Evolutionary conservation across 1,140 invertebrate species (phyloP).

Genomic region (Pseudobourletiella spinata): DNA sequence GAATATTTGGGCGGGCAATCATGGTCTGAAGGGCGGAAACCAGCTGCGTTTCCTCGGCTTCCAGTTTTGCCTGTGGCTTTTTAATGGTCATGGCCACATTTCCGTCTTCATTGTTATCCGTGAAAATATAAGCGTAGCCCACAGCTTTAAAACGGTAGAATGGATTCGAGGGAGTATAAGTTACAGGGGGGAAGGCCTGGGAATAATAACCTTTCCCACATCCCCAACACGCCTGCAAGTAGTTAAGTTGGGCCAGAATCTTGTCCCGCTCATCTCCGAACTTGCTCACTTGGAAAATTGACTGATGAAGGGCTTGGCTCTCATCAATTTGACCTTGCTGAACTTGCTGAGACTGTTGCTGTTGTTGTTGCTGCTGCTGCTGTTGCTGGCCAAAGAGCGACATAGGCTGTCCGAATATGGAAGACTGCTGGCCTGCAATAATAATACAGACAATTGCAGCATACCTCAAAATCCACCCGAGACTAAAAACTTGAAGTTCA

Average conservation of each 20-base stretch:
- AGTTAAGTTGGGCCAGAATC: slow-evolving; percentile 85
- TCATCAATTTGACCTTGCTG: slow-evolving; percentile 55
- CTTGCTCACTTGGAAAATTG: slow-evolving; percentile 72
- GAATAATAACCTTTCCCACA: slow-evolving; percentile 71
- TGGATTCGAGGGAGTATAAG: slow-evolving; percentile 79
- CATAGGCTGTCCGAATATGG: not conserved
- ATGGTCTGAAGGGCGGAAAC: slow-evolving; percentile 23
- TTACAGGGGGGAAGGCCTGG: slow-evolving; percentile 58
- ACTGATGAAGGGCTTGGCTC: slow-evolving; percentile 53
- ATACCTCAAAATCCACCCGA: not conserved
- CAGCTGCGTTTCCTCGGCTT: slow-evolving; percentile 23
- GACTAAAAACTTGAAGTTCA: not conserved
- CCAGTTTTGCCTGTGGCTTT: slow-evolving; percentile 21
- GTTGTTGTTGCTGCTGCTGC: slow-evolving; percentile 14
- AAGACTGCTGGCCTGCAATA: not conserved
- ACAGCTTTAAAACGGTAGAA: slow-evolving; percentile 88
- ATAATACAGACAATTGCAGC: not conserved
- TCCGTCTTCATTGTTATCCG: slow-evolving; percentile 33
- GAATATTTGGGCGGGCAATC: slow-evolving; percentile 26
- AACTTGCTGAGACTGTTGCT: slow-evolving; percentile 41
- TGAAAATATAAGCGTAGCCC: slow-evolving; percentile 39
- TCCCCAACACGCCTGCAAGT: slow-evolving; percentile 88
- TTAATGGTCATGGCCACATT: slow-evolving; percentile 22
- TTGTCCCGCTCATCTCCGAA: slow-evolving; percentile 88
- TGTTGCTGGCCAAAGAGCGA: slow-evolving; percentile 13